These are phyloP conservation scores for Lissocephala sabroskyi DNA, from an alignment of 2,888 invertebrate species.

Conservation along the genomic window DNA sequence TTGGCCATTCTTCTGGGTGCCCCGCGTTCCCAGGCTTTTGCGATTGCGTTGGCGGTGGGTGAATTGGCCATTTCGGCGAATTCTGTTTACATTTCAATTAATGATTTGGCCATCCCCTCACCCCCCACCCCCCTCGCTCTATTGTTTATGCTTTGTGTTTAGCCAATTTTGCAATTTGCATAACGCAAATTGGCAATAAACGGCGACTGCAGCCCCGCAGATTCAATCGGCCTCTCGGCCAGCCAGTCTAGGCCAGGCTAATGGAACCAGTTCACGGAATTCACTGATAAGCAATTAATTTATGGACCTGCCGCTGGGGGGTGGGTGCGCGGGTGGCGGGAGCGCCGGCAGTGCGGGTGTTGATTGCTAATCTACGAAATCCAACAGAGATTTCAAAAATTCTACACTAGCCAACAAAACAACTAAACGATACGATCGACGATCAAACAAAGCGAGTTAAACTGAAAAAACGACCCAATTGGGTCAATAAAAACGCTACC, in stretches of 20 bases:
- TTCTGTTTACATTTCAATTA: conserved; percentile 38
- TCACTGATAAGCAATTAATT: conserved; percentile 39
- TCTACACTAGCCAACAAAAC: neutral
- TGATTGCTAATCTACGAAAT: no score
- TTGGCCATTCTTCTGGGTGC: conserved; percentile 1
- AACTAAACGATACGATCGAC: neutral
- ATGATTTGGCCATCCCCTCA: conserved; percentile 21
- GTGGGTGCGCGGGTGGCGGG: no score
- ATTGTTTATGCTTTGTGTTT: conserved; percentile 2
- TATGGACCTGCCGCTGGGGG: conserved; percentile 35
- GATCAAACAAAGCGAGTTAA: no score
- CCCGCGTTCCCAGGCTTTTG: conserved; percentile 23
- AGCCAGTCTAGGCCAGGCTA: no score
- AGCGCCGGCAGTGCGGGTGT: no score
- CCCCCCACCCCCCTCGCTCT: no score
- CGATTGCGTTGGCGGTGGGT: no score
- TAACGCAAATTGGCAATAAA: conserved; percentile 35
- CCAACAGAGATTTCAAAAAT: no score
- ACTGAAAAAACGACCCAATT: no score
- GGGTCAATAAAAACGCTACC: no score
- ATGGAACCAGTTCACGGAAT: conserved; percentile 58
- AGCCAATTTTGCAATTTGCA: conserved; percentile 16
- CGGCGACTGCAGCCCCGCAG: conserved; percentile 27
- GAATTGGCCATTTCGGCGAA: no score
- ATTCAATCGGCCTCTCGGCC: conserved; percentile 9